Evolutionary conservation across 1,140 invertebrate species (phyloP).

Genomic region (Penaeus indicus): DNA sequence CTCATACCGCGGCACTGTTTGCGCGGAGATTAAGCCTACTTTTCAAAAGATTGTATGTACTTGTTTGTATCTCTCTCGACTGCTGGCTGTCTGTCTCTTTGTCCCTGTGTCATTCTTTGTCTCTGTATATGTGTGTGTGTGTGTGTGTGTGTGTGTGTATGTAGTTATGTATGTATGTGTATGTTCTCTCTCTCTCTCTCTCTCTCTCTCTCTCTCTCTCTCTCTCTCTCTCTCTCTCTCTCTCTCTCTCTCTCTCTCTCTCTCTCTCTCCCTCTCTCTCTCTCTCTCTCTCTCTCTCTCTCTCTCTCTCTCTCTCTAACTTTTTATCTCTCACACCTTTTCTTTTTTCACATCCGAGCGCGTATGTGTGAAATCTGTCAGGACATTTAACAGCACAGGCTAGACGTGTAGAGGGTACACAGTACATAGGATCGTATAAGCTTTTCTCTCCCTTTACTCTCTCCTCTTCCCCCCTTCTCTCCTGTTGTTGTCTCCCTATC

Average conservation of each 20-base stretch:
- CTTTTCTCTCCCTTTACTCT: no score
- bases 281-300: constrained; percentile 17
- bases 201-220: constrained; percentile 17
- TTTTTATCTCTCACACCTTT: not conserved
- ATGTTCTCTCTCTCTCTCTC: constrained; percentile 17
- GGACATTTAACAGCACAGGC: not conserved
- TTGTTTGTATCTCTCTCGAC: not conserved
- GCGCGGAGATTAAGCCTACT: not conserved
- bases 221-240: constrained; percentile 19
- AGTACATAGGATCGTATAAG: no score
- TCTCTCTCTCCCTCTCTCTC: not conserved
- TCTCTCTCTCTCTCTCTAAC: not conserved
- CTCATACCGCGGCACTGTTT: not conserved
- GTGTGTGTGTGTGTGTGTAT: no score
- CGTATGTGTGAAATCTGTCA: not conserved
- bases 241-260: constrained; percentile 3
- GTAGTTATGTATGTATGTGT: no score
- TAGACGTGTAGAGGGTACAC: no score
- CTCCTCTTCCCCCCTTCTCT: no score
- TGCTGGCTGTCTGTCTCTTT: not conserved
- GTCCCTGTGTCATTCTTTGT: no score
- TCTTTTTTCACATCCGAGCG: no score
- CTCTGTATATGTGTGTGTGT: no score
- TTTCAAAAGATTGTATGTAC: not conserved
- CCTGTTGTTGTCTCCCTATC: no score